Evolutionary conservation across 2,888 invertebrate species (phyloP).

Genomic region (Meandrusa payeni): DNA sequence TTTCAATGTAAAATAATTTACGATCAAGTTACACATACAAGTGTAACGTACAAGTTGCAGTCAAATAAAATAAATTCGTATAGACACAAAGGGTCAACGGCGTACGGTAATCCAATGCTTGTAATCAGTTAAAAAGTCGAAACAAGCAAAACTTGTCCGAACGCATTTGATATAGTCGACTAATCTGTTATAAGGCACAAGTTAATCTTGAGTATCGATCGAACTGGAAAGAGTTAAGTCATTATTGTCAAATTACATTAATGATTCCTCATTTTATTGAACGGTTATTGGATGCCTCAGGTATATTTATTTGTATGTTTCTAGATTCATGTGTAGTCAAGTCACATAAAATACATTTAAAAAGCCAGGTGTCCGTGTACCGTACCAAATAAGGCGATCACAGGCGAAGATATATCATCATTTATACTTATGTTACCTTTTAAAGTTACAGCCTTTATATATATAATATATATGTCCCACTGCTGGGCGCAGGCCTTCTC

Average conservation of each 20-base stretch:
- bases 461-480: too few species aligned
- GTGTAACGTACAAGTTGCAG: background rate
- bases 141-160: slow-evolving; percentile 12
- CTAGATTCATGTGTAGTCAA: too few species aligned
- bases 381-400: too few species aligned
- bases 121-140: slow-evolving; percentile 3
- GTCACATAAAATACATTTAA: too few species aligned
- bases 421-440: too few species aligned
- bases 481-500: too few species aligned
- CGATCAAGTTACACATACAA: background rate
- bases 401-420: too few species aligned
- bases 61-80: slow-evolving; percentile 1
- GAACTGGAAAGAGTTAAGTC: slow-evolving; percentile 10
- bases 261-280: background rate
- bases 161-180: slow-evolving; percentile 4
- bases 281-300: background rate
- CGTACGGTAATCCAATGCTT: slow-evolving; percentile 7
- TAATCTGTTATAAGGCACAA: background rate
- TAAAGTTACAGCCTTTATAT: too few species aligned
- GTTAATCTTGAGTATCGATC: background rate
- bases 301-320: too few species aligned
- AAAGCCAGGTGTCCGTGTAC: too few species aligned
- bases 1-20: background rate
- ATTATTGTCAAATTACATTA: slow-evolving; percentile 13
- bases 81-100: slow-evolving; percentile 2